Evolutionary conservation across 1,140 invertebrate species (phyloP).

Genomic region (Harpegnathos saltator): DNA sequence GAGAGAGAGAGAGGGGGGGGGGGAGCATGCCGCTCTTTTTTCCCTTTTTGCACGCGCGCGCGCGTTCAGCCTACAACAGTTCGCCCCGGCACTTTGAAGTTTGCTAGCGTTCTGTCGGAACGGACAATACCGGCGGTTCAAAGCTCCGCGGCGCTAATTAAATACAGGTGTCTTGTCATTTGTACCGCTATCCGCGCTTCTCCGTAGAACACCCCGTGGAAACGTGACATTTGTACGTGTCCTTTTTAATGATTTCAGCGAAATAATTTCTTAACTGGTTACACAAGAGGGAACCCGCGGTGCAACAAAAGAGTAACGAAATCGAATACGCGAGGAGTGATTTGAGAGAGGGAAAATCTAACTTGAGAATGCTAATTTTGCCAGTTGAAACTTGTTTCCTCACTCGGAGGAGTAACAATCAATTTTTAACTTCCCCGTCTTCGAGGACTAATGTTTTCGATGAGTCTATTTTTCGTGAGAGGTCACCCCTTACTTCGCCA

Average conservation of each 20-base stretch:
- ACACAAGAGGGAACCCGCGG: not conserved
- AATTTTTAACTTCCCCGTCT: no score
- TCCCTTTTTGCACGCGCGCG: not conserved
- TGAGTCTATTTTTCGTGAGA: no score
- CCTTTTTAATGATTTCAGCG: conserved; percentile 6
- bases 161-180: conserved; percentile 23
- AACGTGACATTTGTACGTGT: not conserved
- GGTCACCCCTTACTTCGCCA: no score
- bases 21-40: not conserved
- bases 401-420: no score
- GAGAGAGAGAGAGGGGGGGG: no score
- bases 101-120: conserved; percentile 4
- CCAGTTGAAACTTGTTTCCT: no score
- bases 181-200: not conserved
- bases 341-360: no score
- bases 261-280: not conserved
- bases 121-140: not conserved
- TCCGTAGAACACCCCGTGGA: not conserved
- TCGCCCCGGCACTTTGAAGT: conserved; percentile 28
- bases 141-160: conserved; percentile 39
- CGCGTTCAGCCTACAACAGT: conserved; percentile 2
- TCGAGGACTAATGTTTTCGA: no score
- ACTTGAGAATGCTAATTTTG: no score
- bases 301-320: no score
- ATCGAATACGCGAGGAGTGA: no score